Evolutionary conservation across 2,888 invertebrate genomes (phyloP), one percentile per base, ranked within the genome.

Genomic region (Aporophyla nigra): DNA sequence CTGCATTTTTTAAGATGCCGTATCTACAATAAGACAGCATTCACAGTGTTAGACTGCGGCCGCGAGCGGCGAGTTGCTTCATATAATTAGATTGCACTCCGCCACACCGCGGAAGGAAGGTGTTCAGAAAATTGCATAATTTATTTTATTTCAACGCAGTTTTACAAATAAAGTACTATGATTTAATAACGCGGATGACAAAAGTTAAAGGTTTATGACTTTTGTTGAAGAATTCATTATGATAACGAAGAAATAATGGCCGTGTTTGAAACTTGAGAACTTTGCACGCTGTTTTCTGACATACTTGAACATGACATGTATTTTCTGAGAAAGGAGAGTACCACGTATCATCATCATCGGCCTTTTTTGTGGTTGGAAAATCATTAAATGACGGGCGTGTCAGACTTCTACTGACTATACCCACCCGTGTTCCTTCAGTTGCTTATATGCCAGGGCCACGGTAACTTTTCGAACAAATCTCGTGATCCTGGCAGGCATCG

Each of bases 111-210:
- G 88, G 88, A 88, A 87, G 87, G 90, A 87, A 91, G 89, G 91
- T 92, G 92, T 90, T 88, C 89, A 86, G 90, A 89, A 91, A 91
- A 90, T 89, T 87, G 85, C 88, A 89, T 91, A 89, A 90, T 90
- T 89, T 87, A 90, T 88, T 89, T 87, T 86, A 86, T 83, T 88
- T 80, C 75, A 70, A 77, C 79, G 70, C 77, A 78, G 81, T 80
- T 82, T 63, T 69, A 78, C 74, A 79, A 83, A 78, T 72, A 78
- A 56, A 77, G 61, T 67, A 66, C 58, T 46, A 84, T 78, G 79
- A 75, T 72, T 67, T 75, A 66, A 43, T 82, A 78, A 73, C 43
- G 53, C 63, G 19, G 24, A 9, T 27, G 40, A 58, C 40, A 24
- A 62, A 24, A 46, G 49, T 67, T 67, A 27, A 51, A 59, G 33